A percentile compares a stretch with the other conserved stretches of the same genome.
phyloP scores from a whole-genome alignment of 2,797 vertebrate genomes.

The Hylomyscus alleni region DNA sequence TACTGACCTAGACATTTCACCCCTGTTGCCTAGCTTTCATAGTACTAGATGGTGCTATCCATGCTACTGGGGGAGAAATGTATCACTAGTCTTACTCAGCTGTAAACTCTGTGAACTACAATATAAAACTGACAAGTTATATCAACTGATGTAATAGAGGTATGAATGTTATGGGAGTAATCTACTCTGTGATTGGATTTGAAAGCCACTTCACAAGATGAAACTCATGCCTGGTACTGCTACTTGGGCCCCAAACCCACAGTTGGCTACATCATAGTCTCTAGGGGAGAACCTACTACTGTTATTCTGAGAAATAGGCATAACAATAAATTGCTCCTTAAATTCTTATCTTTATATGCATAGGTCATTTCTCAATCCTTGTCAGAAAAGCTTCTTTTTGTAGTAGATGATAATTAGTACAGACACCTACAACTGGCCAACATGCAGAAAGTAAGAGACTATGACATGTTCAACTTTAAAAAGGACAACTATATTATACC shows the following conservation, averaged over 20 bases:
- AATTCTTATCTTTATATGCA: neutral
- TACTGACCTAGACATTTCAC: neutral
- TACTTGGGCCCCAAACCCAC: neutral
- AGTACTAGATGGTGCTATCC: neutral
- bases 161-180: neutral
- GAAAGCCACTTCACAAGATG: neutral
- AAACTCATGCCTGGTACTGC: neutral
- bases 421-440: neutral
- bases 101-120: neutral
- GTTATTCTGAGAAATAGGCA: neutral
- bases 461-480: neutral
- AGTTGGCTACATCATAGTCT: neutral
- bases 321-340: neutral
- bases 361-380: neutral
- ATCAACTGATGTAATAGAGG: neutral
- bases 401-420: neutral
- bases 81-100: neutral
- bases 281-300: neutral
- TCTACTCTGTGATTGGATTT: neutral
- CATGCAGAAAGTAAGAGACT: neutral
- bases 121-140: neutral
- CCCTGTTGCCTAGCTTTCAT: neutral
- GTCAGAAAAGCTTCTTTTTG: conserved; percentile 13
- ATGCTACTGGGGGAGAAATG: neutral
- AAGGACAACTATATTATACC: neutral